Conservation (phyloP, 2,113 vertebrate genomes). For the Ivindomyrus marchei region DNA sequence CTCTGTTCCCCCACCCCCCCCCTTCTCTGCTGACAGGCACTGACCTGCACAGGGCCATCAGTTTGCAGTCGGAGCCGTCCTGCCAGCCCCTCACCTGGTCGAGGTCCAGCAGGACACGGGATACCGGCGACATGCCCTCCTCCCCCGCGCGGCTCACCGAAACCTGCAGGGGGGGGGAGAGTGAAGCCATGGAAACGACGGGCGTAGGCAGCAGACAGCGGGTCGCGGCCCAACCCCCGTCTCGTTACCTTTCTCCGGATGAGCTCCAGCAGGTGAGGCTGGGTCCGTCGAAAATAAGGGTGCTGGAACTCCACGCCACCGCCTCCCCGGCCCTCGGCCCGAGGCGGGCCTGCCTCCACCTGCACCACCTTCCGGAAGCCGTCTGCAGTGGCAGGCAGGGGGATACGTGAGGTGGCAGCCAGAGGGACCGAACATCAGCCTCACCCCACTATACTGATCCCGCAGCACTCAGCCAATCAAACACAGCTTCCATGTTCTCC, state of each 20-base stretch:
- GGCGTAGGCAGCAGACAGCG: neutral
- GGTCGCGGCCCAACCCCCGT: neutral
- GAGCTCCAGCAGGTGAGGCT: slow-evolving; percentile 29
- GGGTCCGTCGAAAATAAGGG: slow-evolving; percentile 24
- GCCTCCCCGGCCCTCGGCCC: neutral
- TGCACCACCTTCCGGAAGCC: slow-evolving; percentile 39
- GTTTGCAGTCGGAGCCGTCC: slow-evolving; percentile 26
- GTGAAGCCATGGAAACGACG: neutral
- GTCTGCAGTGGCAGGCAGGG: slow-evolving; percentile 18
- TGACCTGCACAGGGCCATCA: slow-evolving; percentile 36
- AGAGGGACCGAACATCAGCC: neutral
- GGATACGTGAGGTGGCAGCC: too few species aligned
- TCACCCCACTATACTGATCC: neutral
- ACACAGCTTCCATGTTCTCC: neutral
- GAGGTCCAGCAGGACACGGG: slow-evolving; percentile 33
- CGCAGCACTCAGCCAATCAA: neutral
- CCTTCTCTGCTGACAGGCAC: neutral
- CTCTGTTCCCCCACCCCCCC: neutral
- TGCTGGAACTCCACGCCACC: slow-evolving; percentile 35
- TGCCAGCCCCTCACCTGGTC: slow-evolving; percentile 28
- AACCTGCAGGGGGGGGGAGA: slow-evolving; percentile 13
- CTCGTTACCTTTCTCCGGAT: slow-evolving; percentile 37
- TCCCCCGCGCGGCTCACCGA: slow-evolving; percentile 29
- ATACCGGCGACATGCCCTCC: slow-evolving; percentile 25
- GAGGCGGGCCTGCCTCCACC: slow-evolving; percentile 20